Conservation (phyloP, 2,888 invertebrate genomes). For the Drosophila anomelani region DNA sequence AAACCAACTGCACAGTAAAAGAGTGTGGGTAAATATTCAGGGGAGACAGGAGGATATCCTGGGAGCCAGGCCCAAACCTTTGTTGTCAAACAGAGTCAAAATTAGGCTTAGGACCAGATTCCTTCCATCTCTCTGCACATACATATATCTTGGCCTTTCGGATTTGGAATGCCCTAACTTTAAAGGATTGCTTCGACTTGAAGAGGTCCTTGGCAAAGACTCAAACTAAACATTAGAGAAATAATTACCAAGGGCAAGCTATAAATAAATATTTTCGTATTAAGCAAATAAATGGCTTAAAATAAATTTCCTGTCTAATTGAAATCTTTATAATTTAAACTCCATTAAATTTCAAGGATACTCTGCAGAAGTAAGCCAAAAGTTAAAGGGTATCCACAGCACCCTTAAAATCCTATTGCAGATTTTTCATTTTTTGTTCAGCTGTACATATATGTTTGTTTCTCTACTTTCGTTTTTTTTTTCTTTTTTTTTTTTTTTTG, state of each 20-base stretch:
- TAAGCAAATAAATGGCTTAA: too few species aligned
- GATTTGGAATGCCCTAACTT: conserved; percentile 7
- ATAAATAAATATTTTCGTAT: not conserved
- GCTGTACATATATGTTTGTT: conserved; percentile 24
- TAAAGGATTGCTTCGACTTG: not conserved
- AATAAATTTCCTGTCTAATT: too few species aligned
- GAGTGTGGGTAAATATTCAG: conserved; percentile 29
- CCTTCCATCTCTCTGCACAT: not conserved
- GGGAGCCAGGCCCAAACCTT: conserved; percentile 20
- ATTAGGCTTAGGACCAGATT: conserved; percentile 51
- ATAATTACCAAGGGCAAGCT: not conserved
- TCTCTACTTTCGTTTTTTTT: conserved; percentile 7
- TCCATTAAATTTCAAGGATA: not conserved
- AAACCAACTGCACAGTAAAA: conserved; percentile 25
- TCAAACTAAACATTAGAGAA: not conserved
- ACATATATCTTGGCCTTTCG: conserved; percentile 23
- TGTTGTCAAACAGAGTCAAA: conserved; percentile 41
- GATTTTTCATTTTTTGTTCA: conserved; percentile 29
- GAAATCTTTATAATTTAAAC: not conserved
- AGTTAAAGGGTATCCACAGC: conserved; percentile 6
- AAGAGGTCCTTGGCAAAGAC: not conserved
- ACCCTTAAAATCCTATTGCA: conserved; percentile 13
- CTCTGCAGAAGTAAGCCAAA: too few species aligned
- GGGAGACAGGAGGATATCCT: conserved; percentile 14
- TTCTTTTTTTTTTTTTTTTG: conserved; percentile 16